Conservation (phyloP, 1,140 invertebrate species). For the Pteromalus puparum region DNA sequence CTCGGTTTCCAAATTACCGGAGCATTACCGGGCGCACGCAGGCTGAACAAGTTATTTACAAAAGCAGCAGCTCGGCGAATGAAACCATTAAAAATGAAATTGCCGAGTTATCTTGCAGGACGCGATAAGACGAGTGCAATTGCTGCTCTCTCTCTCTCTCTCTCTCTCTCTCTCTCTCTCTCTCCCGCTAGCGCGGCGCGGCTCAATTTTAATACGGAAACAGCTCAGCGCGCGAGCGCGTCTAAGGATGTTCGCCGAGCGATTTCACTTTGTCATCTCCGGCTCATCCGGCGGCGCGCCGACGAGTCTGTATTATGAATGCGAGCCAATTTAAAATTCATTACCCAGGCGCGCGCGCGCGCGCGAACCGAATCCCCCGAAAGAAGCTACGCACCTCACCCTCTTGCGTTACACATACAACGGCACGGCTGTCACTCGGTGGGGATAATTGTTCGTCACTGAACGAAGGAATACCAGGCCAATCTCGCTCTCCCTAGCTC, state of each 20-base stretch:
- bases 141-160: no score
- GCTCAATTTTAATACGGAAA: constrained; percentile 47
- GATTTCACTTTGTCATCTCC: constrained; percentile 72
- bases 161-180: neutral
- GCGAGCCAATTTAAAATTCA: constrained; percentile 75
- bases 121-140: constrained; percentile 15
- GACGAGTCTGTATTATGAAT: constrained; percentile 70
- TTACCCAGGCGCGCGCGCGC: constrained; percentile 62
- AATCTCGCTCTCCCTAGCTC: constrained; percentile 67
- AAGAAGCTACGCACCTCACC: constrained; percentile 36
- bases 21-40: neutral
- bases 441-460: constrained; percentile 74
- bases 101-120: neutral
- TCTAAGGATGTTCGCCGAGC: constrained; percentile 64
- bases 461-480: constrained; percentile 55
- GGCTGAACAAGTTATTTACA: constrained; percentile 12
- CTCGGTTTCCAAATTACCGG: neutral
- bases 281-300: constrained; percentile 65
- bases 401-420: neutral
- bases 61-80: neutral
- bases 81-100: constrained; percentile 38
- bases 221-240: constrained; percentile 31
- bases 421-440: constrained; percentile 55
- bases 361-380: constrained; percentile 32
- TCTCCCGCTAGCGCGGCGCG: neutral